These are phyloP conservation scores for Periparus ater DNA, from an alignment of 2,797 vertebrate genomes.

Conservation along the genomic window DNA sequence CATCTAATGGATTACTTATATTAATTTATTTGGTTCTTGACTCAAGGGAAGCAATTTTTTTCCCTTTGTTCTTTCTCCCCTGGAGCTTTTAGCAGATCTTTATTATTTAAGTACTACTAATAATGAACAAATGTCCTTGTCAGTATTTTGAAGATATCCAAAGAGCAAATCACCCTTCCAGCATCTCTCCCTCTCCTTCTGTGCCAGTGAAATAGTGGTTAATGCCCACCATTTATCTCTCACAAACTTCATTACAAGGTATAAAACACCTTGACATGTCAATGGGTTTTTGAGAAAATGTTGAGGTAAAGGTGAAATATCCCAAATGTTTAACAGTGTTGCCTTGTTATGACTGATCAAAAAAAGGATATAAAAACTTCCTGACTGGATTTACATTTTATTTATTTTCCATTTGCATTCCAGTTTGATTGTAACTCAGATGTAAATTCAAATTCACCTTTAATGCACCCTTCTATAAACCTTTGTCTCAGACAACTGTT, in stretches of 20 bases:
- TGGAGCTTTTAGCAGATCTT: neutral
- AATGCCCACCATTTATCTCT: neutral
- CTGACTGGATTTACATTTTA: neutral
- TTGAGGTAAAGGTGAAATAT: neutral
- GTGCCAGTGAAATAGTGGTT: neutral
- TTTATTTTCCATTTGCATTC: neutral
- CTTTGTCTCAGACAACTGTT: neutral
- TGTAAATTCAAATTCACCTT: neutral
- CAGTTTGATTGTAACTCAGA: neutral
- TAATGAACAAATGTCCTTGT: neutral
- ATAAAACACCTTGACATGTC: neutral
- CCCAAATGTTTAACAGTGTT: neutral
- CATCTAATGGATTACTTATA: neutral
- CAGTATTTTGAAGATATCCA: neutral
- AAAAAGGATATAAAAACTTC: neutral
- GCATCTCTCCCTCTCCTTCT: neutral
- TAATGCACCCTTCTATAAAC: neutral
- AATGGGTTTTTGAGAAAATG: neutral
- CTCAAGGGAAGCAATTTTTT: neutral
- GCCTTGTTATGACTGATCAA: neutral
- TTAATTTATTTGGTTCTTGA: neutral
- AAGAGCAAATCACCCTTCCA: neutral
- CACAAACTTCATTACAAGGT: neutral
- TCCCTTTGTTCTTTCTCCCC: accelerated
- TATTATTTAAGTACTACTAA: neutral